Conservation (phyloP, 2,888 invertebrate genomes). For the Seira musarum region DNA sequence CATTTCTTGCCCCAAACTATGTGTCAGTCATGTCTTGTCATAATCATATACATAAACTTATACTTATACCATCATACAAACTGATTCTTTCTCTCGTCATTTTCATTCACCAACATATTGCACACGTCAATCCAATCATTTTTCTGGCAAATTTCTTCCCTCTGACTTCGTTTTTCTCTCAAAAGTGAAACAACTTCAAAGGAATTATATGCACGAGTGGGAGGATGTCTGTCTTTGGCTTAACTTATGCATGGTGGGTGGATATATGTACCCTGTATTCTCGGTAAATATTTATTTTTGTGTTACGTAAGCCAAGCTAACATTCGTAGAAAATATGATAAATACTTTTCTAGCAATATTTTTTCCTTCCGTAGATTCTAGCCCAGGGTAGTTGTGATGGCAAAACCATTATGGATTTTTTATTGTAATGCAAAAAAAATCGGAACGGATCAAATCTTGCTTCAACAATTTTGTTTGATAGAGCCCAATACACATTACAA, state of each 20-base stretch:
- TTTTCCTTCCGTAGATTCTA: too few relatives aligned
- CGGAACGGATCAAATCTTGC: too few relatives aligned
- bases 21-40: conserved; percentile 10
- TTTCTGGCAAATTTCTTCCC: neutral
- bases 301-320: too few relatives aligned
- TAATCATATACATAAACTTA: too few relatives aligned
- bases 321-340: too few relatives aligned
- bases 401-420: too few relatives aligned
- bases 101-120: neutral
- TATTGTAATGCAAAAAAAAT: too few relatives aligned
- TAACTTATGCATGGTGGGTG: too few relatives aligned
- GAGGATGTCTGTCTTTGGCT: neutral
- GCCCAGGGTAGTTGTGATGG: too few relatives aligned
- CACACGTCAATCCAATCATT: neutral
- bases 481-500: too few relatives aligned
- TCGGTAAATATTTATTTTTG: neutral
- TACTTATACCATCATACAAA: neutral
- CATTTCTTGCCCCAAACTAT: neutral
- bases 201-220: neutral
- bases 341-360: too few relatives aligned
- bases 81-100: neutral
- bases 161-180: neutral
- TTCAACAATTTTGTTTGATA: too few relatives aligned
- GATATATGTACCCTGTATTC: neutral
- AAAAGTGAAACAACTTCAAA: neutral